Evolutionary conservation across 1,140 invertebrate species (phyloP), one percentile per base, ranked within the genome.

Genomic region (Linepithema humile): DNA sequence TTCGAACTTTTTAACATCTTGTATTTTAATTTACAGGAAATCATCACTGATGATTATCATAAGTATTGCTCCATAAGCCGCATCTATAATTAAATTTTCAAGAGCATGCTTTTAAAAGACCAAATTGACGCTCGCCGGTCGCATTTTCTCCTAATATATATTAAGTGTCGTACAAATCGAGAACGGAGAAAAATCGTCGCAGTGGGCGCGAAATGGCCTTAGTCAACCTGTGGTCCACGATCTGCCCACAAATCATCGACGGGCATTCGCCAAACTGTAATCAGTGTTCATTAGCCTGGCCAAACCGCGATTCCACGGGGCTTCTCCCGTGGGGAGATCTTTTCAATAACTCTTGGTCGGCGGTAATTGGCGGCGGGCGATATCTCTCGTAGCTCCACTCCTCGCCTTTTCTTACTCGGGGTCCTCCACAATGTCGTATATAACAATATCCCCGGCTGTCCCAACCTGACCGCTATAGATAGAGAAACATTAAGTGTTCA

Each of bases 261-360:
- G 87, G 89, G 82, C 84, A 86, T 90, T 88, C 83, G 88, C 83
- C 88, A 89, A 92, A 92, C 90, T 89, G 91, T 93, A 94, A 94
- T 94, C 92, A 94, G 93, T 94, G 93, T 94, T 94, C 92, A 94
- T 94, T 94, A 94, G 90, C 70, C 88, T 87, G 88, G 89, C 82
- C 89, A 90, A 89, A 89, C 53, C 90, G 88, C 91, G 88, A 91
- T 91, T 91, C 89, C 83, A 85, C 86, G 88, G 88, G 83, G 53
- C 77, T 87, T 90, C 87, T 86, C 87, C 93, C 91, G 67, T 91
- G 86, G 93, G 93, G 90, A 86, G 87, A 93, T 93, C 91, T 94
- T 94, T 94, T 94, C 93, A 94, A 94, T 94, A 94, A 94, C 91
- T 94, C 92, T 93, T 93, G 91, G 92, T 93, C 90, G 92, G 72